These are phyloP conservation scores for Centropyge bicolor DNA, from an alignment of 2,797 vertebrate species.

Conservation along the genomic window DNA sequence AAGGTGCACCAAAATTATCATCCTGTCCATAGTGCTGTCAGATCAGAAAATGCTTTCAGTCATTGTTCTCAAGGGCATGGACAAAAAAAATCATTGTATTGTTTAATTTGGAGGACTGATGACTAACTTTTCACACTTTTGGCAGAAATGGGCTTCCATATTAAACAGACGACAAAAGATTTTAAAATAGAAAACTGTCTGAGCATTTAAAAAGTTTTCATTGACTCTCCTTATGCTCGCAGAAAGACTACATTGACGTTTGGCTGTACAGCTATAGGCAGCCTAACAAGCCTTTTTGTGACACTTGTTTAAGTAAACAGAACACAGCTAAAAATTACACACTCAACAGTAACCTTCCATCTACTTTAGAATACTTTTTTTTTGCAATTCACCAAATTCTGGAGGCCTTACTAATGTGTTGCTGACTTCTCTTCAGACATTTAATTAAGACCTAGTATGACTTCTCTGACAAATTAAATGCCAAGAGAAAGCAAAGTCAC, in stretches of 20 bases:
- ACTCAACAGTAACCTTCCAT: slow-evolving; percentile 35
- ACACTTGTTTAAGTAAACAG: slow-evolving; percentile 42
- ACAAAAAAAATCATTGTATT: not conserved
- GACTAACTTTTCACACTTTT: not conserved
- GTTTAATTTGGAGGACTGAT: not conserved
- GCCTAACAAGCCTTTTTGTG: slow-evolving; percentile 22
- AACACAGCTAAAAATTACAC: slow-evolving; percentile 17
- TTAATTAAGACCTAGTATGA: slow-evolving; percentile 71
- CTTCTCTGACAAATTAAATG: slow-evolving; percentile 47
- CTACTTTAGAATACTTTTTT: slow-evolving; percentile 37
- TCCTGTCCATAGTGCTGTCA: no score
- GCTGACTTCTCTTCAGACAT: slow-evolving; percentile 33
- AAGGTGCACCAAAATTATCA: no score
- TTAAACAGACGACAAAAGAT: not conserved
- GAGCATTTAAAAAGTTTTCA: not conserved
- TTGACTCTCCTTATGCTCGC: not conserved
- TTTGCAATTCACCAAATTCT: slow-evolving; percentile 31
- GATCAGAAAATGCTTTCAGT: no score
- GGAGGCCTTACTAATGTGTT: slow-evolving; percentile 19
- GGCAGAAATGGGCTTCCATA: slow-evolving; percentile 5
- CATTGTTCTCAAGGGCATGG: no score
- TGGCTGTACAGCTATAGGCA: slow-evolving; percentile 21
- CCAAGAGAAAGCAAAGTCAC: slow-evolving; percentile 45
- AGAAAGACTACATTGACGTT: slow-evolving; percentile 24
- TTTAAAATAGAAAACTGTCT: slow-evolving; percentile 28